These are phyloP conservation scores for Drosophila antonietae DNA, from an alignment of 2,888 invertebrate genomes.

Conservation along the genomic window DNA sequence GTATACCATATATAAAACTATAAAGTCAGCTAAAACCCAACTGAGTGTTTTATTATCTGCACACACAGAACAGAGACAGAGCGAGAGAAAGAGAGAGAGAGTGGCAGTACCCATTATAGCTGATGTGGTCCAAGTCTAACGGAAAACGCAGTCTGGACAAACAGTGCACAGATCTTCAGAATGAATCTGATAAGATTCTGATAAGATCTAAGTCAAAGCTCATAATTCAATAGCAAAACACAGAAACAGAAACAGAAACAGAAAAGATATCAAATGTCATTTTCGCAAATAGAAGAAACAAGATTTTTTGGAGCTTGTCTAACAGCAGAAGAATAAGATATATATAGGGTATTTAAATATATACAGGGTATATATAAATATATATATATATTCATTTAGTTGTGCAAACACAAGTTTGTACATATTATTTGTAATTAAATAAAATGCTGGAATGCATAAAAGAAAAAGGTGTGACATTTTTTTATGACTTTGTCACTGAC, in stretches of 20 bases:
- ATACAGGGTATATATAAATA: constrained; percentile 9
- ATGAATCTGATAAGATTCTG: constrained; percentile 47
- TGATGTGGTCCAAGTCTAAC: constrained; percentile 37
- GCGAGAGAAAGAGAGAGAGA: background rate
- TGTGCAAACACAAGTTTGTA: constrained; percentile 16
- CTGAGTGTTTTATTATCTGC: constrained; percentile 73
- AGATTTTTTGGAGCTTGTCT: constrained; percentile 14
- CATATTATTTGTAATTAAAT: constrained; percentile 71
- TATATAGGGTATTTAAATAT: constrained; percentile 8
- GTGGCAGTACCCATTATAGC: constrained; percentile 34
- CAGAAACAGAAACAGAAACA: constrained; percentile 18
- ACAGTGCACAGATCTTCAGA: constrained; percentile 41
- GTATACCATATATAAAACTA: constrained; percentile 74
- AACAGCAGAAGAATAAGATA: constrained; percentile 1
- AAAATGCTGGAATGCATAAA: constrained; percentile 47
- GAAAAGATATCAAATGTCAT: constrained; percentile 50
- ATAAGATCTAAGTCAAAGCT: constrained; percentile 42
- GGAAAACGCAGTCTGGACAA: constrained; percentile 41
- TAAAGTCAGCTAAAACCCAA: constrained; percentile 57
- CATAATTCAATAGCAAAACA: constrained; percentile 33
- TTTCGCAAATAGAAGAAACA: constrained; percentile 55
- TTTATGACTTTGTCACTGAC: constrained; percentile 81
- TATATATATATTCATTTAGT: constrained; percentile 5
- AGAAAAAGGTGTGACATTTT: constrained; percentile 78
- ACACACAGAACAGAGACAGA: constrained; percentile 16